Evolutionary conservation across 2,113 vertebrate species (phyloP).

Genomic region (Salvelinus namaycush): DNA sequence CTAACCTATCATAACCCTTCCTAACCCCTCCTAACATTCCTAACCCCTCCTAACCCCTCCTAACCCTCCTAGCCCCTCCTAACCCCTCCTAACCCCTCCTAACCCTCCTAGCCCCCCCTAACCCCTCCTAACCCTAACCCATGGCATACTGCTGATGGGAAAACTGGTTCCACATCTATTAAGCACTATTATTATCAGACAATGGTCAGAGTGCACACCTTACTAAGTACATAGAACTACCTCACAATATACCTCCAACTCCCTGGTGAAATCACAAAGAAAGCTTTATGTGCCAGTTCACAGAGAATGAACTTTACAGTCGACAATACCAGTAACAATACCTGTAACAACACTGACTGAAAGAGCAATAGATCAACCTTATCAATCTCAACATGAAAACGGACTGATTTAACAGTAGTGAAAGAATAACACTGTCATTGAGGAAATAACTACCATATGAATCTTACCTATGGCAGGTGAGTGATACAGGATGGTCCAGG

Average conservation of each 20-base stretch:
- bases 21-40: too few species aligned
- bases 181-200: slow-evolving; percentile 30
- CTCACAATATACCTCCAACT: background rate
- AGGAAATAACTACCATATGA: background rate
- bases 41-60: too few species aligned
- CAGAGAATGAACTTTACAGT: background rate
- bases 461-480: slow-evolving; percentile 50
- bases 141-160: slow-evolving; percentile 25
- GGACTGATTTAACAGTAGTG: background rate
- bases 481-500: slow-evolving; percentile 15
- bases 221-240: background rate
- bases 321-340: background rate
- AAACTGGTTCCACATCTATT: slow-evolving; percentile 62
- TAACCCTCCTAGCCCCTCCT: too few species aligned
- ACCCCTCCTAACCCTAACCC: too few species aligned
- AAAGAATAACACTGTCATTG: background rate
- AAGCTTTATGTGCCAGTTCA: background rate
- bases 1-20: too few species aligned
- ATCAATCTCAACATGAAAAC: background rate
- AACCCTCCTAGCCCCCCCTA: too few species aligned
- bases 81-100: too few species aligned
- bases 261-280: background rate
- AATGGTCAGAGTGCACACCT: background rate
- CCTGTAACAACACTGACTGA: background rate
- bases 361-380: background rate